Conservation (phyloP, 2,797 vertebrate species). For the Huso huso region DNA sequence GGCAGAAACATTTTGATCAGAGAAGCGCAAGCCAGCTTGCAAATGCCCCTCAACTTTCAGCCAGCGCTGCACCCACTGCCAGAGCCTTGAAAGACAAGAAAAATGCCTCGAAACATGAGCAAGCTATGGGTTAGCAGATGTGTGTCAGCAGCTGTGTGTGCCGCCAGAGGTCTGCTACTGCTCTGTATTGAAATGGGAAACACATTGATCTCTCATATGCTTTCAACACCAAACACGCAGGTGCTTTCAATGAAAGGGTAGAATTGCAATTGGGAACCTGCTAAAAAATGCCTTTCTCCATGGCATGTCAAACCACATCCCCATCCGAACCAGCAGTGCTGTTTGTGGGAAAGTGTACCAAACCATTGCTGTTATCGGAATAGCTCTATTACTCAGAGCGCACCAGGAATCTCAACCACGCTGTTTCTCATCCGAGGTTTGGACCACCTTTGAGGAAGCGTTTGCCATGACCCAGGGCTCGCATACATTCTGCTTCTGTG, state of each 20-base stretch:
- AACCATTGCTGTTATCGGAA: background rate
- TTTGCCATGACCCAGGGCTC: background rate
- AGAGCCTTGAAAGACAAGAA: conserved; percentile 51
- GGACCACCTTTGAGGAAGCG: background rate
- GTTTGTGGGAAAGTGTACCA: background rate
- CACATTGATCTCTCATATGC: conserved; percentile 48
- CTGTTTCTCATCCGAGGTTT: background rate
- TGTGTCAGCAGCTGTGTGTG: conserved; percentile 49
- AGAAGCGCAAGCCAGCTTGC: too few species aligned
- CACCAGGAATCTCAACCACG: background rate
- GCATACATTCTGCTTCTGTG: background rate
- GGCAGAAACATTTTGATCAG: too few species aligned
- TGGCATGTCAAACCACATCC: conserved; percentile 16
- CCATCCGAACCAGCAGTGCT: background rate
- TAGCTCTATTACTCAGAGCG: background rate
- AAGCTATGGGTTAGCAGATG: conserved; percentile 53
- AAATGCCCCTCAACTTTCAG: too few species aligned
- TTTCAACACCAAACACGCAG: conserved; percentile 43
- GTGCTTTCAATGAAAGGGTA: conserved; percentile 46
- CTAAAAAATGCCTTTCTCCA: conserved; percentile 1
- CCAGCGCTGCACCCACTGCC: conserved; percentile 12
- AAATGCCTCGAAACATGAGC: conserved; percentile 48
- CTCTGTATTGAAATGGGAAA: conserved; percentile 48
- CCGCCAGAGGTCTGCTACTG: conserved; percentile 54
- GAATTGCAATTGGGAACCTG: background rate